Percentiles rank a stretch among this genome's conserved stretches.
These are phyloP conservation scores for Herminia tarsipennalis DNA, from an alignment of 2,888 invertebrate genomes.

Conservation along the genomic window DNA sequence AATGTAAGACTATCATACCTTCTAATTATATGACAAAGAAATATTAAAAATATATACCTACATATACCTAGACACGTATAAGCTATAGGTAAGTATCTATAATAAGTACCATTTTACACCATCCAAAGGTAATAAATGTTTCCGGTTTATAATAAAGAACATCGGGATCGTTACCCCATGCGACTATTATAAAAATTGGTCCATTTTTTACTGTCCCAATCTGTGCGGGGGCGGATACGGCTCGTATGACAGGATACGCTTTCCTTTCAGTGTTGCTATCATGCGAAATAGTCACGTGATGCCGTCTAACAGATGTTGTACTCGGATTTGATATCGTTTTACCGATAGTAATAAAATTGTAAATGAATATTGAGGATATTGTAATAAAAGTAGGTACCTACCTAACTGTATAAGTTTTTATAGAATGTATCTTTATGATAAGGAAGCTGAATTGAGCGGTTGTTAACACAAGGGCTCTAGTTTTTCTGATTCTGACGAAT, in stretches of 20 bases:
- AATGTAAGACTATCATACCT: no score
- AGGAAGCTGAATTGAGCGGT: no score
- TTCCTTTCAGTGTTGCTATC: conserved; percentile 70
- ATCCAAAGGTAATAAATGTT: conserved; percentile 76
- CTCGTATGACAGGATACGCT: conserved; percentile 83
- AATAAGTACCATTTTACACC: conserved; percentile 60
- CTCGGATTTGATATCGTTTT: conserved; percentile 36
- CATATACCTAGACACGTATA: no score
- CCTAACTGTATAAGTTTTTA: not conserved
- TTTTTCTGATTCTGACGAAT: no score
- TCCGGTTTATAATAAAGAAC: conserved; percentile 81
- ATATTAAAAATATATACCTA: no score
- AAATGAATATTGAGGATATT: not conserved
- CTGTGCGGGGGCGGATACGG: conserved; percentile 81
- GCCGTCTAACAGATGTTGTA: conserved; percentile 66
- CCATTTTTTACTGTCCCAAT: conserved; percentile 78
- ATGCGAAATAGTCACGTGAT: conserved; percentile 76
- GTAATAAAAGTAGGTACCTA: not conserved
- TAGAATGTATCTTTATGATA: not conserved
- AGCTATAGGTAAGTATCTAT: conserved; percentile 17
- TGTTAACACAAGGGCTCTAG: no score
- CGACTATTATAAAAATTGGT: conserved; percentile 81
- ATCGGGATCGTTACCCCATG: conserved; percentile 67
- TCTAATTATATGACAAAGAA: no score
- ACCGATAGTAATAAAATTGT: conserved; percentile 9